phyloP scores from a whole-genome alignment of 2,797 vertebrate species.

The Borostomias antarcticus region DNA sequence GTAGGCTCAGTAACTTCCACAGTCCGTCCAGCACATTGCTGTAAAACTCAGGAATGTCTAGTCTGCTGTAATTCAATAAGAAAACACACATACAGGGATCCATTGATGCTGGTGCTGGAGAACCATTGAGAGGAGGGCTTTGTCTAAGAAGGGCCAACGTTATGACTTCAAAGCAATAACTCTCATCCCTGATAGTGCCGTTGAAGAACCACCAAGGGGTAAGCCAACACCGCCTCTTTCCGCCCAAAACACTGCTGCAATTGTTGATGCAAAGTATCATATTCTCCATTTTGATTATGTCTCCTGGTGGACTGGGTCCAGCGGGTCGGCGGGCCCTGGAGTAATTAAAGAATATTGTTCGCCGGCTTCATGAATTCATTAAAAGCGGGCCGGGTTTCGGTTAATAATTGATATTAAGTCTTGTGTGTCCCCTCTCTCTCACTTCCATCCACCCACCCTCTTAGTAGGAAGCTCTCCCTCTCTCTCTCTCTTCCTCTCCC shows the following conservation, averaged over 20 bases:
- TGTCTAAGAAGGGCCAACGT: constrained; percentile 7
- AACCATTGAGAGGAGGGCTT: neutral
- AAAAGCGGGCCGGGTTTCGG: constrained; percentile 14
- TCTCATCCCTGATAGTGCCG: constrained; percentile 8
- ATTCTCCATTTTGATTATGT: constrained; percentile 6
- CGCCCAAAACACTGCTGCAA: constrained; percentile 12
- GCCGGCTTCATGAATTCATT: constrained; percentile 16
- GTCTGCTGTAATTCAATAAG: no score
- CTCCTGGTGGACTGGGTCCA: no score
- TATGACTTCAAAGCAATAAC: constrained; percentile 14
- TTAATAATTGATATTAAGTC: constrained; percentile 28
- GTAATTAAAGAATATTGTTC: constrained; percentile 26
- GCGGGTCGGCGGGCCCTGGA: neutral
- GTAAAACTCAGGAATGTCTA: no score
- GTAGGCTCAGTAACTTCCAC: no score
- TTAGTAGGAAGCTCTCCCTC: neutral
- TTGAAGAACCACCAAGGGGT: neutral
- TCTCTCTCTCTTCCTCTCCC: neutral
- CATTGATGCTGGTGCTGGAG: neutral
- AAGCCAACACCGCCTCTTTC: neutral
- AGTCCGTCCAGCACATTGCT: no score
- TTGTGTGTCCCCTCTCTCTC: neutral
- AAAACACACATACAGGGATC: neutral
- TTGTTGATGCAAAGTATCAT: constrained; percentile 6
- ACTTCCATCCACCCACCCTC: neutral